Base-by-base conservation (phyloP, 1,140 invertebrate genomes). In the Brachionus rotundiformis region DNA sequence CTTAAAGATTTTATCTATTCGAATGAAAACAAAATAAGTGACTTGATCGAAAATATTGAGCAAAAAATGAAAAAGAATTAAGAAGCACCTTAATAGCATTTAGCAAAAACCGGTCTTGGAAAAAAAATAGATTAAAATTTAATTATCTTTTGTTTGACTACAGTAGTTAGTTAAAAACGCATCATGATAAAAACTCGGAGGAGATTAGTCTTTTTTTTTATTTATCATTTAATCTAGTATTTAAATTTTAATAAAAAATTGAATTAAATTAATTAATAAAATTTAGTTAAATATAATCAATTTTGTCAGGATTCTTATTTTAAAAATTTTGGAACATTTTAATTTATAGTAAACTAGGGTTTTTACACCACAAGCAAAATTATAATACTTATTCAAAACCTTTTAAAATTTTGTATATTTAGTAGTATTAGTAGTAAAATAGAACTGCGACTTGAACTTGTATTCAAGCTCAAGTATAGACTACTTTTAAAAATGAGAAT, bases 21-120 rank as follows among this genome's bases (percentile, higher is more conserved):
- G 13, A 73, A 73, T 73, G 68, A 73, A 29, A 73, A 73, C 13
- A 73, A 73, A 44, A 73, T 73, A 10, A 73, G 68, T 13, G 68
- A 73, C 44, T 44, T 73, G n/a, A 73, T 73, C 39, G 68, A 73
- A 25, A 73, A 73, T 47, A 31, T 73, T 31, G 68, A 73, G 23
- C 33, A 27, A 31, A 73, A 73, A 73, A 73, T 73, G 68, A 73
- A 73, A 73, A 73, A 73, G 27, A 44, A 68, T 68, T 68, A 68
- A 68, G 6, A 54, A 54, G n/a, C 47, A 23, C 19, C 23, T 54
- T 54, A 8, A 54, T 54, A 7, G 29, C 23, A 68, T 31, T 25
- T 68, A 16, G 65, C 47, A 54, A 54, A 54, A 54, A 54, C 47
- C 47, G 47, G 47, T 54, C n/a, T 54, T 54, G 47, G 47, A 54